phyloP scores from a whole-genome alignment of 2,113 vertebrate genomes.

The Larimichthys polyactis region DNA sequence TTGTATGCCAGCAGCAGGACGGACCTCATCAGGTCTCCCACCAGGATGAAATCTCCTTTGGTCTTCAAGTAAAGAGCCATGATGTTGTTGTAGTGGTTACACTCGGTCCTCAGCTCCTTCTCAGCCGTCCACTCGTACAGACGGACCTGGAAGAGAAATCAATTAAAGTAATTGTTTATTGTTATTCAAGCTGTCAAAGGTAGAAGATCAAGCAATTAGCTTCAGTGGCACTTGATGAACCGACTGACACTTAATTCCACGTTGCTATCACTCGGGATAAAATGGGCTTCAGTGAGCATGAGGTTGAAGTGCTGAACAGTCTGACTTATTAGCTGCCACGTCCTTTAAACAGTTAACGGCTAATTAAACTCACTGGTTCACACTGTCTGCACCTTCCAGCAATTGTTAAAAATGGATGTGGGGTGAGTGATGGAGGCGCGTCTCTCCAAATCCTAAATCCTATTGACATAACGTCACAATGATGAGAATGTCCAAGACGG shows the following conservation, averaged over 20 bases:
- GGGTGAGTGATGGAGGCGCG: not conserved
- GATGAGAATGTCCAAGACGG: not conserved
- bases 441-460: not conserved
- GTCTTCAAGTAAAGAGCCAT: slow-evolving; percentile 99
- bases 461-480: not conserved
- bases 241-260: slow-evolving; percentile 5
- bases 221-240: slow-evolving; percentile 7
- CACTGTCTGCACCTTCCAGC: not conserved
- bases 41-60: slow-evolving; percentile 98
- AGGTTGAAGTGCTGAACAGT: slow-evolving; percentile 16
- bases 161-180: not conserved
- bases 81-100: slow-evolving; percentile 99
- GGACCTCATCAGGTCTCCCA: slow-evolving; percentile 97
- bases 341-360: slow-evolving; percentile 29
- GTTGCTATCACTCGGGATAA: slow-evolving; percentile 13
- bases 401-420: not conserved
- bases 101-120: slow-evolving; percentile 97
- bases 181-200: not conserved
- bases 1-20: slow-evolving; percentile 98
- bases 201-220: not conserved
- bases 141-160: slow-evolving; percentile 81
- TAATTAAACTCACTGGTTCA: slow-evolving; percentile 37
- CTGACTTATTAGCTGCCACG: slow-evolving; percentile 29
- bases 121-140: slow-evolving; percentile 98
- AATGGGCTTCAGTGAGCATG: slow-evolving; percentile 16